These are phyloP conservation scores for Manduca sexta DNA, from an alignment of 1,140 invertebrate genomes.

Conservation along the genomic window DNA sequence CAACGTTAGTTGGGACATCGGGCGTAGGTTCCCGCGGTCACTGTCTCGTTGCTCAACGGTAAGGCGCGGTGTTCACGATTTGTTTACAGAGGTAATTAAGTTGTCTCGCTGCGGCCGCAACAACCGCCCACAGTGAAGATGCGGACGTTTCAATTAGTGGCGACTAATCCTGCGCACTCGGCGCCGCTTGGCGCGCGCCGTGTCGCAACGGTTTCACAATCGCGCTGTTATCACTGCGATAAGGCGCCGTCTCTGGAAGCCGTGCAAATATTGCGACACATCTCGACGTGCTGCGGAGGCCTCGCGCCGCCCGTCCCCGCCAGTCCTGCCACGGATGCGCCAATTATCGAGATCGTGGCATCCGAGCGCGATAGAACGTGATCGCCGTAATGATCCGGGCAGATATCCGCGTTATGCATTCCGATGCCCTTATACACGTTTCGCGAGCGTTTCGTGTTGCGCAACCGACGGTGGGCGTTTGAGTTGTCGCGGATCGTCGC, in stretches of 20 bases:
- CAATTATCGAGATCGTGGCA: neutral
- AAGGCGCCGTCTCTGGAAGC: conserved; percentile 10
- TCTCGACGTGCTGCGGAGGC: neutral
- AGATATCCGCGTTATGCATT: neutral
- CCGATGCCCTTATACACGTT: conserved; percentile 11
- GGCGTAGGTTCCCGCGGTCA: conserved; percentile 21
- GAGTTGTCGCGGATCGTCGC: conserved; percentile 31
- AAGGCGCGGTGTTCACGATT: conserved; percentile 18
- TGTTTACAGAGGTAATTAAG: conserved; percentile 34
- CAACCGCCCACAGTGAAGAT: conserved; percentile 23
- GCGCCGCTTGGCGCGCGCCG: neutral
- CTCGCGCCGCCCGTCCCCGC: neutral
- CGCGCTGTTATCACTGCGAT: conserved; percentile 15
- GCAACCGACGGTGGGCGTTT: conserved; percentile 13
- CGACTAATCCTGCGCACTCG: conserved; percentile 13
- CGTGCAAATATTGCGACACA: conserved; percentile 19
- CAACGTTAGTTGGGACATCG: conserved; percentile 15
- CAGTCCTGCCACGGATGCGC: neutral
- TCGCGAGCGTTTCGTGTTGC: conserved; percentile 23
- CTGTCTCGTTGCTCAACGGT: conserved; percentile 26
- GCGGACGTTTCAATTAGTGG: conserved; percentile 31
- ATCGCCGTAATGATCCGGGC: neutral
- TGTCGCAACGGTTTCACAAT: conserved; percentile 18
- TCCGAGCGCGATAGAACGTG: neutral
- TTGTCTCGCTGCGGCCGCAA: conserved; percentile 14